A percentile compares a stretch with the other conserved stretches of the same genome.
Evolutionary conservation across 2,888 invertebrate genomes (phyloP).

Genomic region (Omphaloscelis lunosa): DNA sequence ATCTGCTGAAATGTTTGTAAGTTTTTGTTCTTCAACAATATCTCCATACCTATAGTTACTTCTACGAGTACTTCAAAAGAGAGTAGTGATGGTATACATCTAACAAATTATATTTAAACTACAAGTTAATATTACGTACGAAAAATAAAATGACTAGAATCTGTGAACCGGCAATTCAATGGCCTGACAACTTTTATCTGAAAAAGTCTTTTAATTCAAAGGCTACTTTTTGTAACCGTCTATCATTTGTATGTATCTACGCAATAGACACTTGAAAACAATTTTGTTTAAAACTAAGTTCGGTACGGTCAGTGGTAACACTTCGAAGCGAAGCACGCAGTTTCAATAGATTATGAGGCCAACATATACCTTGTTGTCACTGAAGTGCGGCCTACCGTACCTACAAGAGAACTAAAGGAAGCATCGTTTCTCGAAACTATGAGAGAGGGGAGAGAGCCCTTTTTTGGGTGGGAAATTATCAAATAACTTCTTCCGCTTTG

Average conservation of each 20-base stretch:
- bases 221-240: neutral
- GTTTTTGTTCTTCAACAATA: constrained; percentile 40
- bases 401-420: too few relatives aligned
- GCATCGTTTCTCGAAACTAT: too few relatives aligned
- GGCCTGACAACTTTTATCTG: neutral
- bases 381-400: neutral
- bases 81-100: too few relatives aligned
- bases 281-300: neutral
- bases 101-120: neutral
- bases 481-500: too few relatives aligned
- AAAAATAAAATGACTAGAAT: neutral
- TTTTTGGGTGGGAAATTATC: too few relatives aligned
- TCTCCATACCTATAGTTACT: neutral
- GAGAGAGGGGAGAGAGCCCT: too few relatives aligned
- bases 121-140: neutral
- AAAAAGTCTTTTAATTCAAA: neutral
- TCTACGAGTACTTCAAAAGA: neutral
- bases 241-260: neutral
- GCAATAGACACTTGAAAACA: neutral
- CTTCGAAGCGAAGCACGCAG: neutral
- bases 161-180: neutral
- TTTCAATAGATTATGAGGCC: neutral
- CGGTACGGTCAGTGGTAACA: neutral
- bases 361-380: neutral
- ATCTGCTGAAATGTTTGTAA: constrained; percentile 80